These are phyloP conservation scores for Globodera ellingtonae DNA, from an alignment of 1,140 invertebrate species.

Conservation along the genomic window DNA sequence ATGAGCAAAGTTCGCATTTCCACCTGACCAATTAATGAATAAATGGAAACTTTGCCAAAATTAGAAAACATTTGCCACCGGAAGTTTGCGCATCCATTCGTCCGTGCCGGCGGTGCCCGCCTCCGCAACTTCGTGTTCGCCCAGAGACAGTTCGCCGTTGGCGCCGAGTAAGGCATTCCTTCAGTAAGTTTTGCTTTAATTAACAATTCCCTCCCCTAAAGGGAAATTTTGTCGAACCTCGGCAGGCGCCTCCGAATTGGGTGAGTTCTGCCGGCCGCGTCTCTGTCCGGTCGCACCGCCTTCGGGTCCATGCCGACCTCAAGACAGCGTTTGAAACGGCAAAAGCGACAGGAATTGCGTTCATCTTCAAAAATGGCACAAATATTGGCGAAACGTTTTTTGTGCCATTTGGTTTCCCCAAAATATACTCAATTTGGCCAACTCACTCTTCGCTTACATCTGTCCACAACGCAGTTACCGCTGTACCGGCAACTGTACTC, in stretches of 20 bases:
- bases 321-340: conserved; percentile 64
- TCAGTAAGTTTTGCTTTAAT: neutral
- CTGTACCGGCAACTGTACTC: conserved; percentile 63
- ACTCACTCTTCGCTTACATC: conserved; percentile 50
- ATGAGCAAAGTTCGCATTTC: conserved; percentile 64
- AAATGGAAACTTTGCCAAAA: conserved; percentile 1
- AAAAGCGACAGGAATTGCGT: conserved; percentile 63
- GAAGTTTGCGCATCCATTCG: conserved; percentile 61
- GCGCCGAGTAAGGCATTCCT: conserved; percentile 18
- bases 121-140: conserved; percentile 5
- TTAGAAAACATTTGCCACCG: conserved; percentile 25
- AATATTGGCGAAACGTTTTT: neutral
- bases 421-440: conserved; percentile 8
- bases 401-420: conserved; percentile 4
- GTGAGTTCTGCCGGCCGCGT: conserved; percentile 61
- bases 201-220: neutral
- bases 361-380: conserved; percentile 47
- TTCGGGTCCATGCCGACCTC: conserved; percentile 65
- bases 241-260: conserved; percentile 56
- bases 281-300: conserved; percentile 61
- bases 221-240: neutral
- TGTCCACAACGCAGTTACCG: conserved; percentile 61
- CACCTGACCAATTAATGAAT: conserved; percentile 17
- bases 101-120: conserved; percentile 34
- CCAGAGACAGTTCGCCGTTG: conserved; percentile 5